Percentiles rank a stretch among this genome's conserved stretches.
Evolutionary conservation across 2,797 vertebrate species (phyloP).

Genomic region (Bucorvus abyssinicus): DNA sequence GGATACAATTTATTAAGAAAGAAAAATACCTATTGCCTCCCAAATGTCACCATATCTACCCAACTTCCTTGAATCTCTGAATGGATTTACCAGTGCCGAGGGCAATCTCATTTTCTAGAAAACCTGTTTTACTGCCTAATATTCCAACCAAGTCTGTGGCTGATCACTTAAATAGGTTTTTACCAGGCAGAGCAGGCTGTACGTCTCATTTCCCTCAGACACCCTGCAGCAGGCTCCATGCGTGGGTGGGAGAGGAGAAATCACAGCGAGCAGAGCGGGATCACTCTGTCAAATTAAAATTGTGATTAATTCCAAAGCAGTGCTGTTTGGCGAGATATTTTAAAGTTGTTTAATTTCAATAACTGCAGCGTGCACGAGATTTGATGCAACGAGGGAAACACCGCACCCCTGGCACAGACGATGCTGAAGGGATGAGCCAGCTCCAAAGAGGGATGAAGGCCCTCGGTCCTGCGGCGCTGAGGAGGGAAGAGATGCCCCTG

Average conservation of each 20-base stretch:
- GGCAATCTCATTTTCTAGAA: conserved; percentile 71
- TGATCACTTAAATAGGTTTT: conserved; percentile 54
- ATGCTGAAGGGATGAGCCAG: background rate
- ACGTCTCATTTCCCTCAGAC: conserved; percentile 67
- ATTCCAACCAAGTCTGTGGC: conserved; percentile 52
- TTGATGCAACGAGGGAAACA: background rate
- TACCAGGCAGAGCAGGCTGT: conserved; percentile 35
- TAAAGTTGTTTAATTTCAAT: conserved; percentile 2
- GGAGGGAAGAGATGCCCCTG: background rate
- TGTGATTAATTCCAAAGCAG: conserved; percentile 36
- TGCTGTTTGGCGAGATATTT: background rate
- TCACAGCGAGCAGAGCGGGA: background rate
- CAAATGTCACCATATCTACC: conserved; percentile 15
- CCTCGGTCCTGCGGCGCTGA: rapidly evolving
- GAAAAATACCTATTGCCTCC: conserved; percentile 4
- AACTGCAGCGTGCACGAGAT: background rate
- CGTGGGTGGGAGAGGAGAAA: conserved; percentile 31
- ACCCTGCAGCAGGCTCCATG: conserved; percentile 55
- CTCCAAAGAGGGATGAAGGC: background rate
- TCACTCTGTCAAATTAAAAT: conserved; percentile 60
- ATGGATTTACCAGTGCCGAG: conserved; percentile 47
- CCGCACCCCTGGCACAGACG: rapidly evolving
- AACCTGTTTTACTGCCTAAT: conserved; percentile 59
- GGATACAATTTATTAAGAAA: conserved; percentile 17
- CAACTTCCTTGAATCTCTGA: background rate